Conservation (phyloP, 53 echinoderm and acorn worm genomes). For the Astropecten irregularis region DNA sequence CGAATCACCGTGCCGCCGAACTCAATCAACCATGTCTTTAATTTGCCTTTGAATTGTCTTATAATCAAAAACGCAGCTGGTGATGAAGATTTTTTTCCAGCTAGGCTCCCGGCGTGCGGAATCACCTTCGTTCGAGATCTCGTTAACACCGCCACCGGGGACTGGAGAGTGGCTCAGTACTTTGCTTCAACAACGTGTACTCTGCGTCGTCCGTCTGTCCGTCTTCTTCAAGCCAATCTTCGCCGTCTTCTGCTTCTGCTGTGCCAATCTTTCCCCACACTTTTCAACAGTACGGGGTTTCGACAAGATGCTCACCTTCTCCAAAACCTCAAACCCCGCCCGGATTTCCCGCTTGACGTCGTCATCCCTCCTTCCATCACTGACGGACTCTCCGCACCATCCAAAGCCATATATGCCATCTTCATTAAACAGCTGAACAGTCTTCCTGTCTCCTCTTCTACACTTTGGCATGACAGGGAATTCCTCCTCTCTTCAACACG, state of each 20-base stretch:
- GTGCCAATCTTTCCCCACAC: no score
- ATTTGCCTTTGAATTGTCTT: neutral
- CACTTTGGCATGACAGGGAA: neutral
- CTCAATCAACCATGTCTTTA: neutral
- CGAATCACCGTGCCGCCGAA: no score
- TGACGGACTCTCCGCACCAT: neutral
- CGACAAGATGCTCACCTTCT: neutral
- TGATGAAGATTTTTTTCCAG: neutral
- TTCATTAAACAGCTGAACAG: neutral
- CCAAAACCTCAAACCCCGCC: neutral
- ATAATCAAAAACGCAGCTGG: neutral
- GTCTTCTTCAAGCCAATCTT: neutral
- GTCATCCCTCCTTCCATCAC: neutral
- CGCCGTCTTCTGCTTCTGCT: no score
- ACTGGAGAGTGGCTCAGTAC: neutral
- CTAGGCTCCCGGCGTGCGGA: neutral
- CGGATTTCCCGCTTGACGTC: neutral
- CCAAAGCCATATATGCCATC: neutral
- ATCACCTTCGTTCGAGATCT: neutral
- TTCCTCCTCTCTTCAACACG: neutral
- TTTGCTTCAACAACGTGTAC: neutral
- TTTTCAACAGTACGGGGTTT: neutral
- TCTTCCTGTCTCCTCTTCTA: neutral
- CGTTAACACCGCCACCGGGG: neutral
- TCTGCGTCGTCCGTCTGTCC: neutral